Base-by-base conservation (phyloP, 1,140 invertebrate species). In the Choristoneura fumiferana region DNA sequence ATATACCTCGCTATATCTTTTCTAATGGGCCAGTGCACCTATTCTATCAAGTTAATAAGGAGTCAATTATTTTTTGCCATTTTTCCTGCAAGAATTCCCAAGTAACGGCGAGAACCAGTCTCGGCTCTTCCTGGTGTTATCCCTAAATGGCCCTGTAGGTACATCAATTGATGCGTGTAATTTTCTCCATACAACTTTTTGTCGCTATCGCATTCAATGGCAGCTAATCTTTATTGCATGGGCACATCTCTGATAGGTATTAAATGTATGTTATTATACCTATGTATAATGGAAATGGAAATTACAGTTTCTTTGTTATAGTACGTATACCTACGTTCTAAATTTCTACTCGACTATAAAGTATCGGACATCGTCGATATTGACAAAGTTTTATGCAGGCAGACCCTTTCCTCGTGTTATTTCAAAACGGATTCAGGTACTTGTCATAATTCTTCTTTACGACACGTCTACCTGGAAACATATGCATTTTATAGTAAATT, bases 61-160 rank as follows among this genome's bases (percentile, higher is more conserved):
- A 43, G 18, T 45, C 22, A 22, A 39, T 60, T 54, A 54, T 29
- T 83, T 87, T 76, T 84, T 29, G n/a, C 59, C 69, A 74, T 73
- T 75, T 69, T 58, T 68, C 62, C 62, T 69, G 37, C n/a, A 54
- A 62, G 63, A 54, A 39, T 57, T 58, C 52, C 60, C 62, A 57
- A 56, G 58, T 63, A 62, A 62, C 58, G 59, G 60, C 60, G 69
- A 39, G 55, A 70, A 78, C 72, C 66, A 62, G 80, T 73, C 60
- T 18, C 39, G 54, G 59, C 17, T 66, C 74, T 87, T 85, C 84
- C 82, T 87, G 71, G 63, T 76, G 63, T 75, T 60, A 65, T 72
- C 81, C 82, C 73, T 84, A 81, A 78, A 77, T 57, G 76, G 81
- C 54, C 55, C 58, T 63, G 66, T n/a, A n/a, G n/a, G n/a, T 71